A percentile compares a stretch with the other conserved stretches of the same genome.
Evolutionary conservation across 1,140 invertebrate genomes (phyloP).

Genomic region (Solenopsis fugax): DNA sequence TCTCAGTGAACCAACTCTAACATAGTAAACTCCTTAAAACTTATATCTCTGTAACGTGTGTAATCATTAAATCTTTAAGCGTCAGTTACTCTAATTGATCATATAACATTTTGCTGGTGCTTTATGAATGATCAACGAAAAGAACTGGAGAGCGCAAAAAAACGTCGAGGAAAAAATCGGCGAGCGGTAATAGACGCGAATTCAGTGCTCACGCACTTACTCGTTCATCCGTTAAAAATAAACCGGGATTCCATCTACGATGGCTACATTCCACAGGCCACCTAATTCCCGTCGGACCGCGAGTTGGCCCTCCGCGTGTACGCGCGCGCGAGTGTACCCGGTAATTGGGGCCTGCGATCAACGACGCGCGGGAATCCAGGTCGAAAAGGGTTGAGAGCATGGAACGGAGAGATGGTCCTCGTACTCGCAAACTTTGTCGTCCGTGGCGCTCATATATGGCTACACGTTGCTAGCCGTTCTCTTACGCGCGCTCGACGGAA

Average conservation of each 20-base stretch:
- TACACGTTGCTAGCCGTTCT: conserved; percentile 50
- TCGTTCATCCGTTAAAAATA: conserved; percentile 38
- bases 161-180: not conserved
- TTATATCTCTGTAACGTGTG: not conserved
- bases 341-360: conserved; percentile 67
- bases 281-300: conserved; percentile 56
- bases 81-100: not conserved
- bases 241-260: conserved; percentile 40
- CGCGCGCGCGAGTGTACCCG: conserved; percentile 27
- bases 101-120: not conserved
- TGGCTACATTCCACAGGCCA: conserved; percentile 36
- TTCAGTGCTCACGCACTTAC: not conserved
- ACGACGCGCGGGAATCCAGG: conserved; percentile 69
- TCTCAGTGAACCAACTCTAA: not conserved
- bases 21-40: not conserved
- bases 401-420: conserved; percentile 31
- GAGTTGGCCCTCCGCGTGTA: conserved; percentile 39
- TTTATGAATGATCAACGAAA: not conserved
- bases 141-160: not conserved
- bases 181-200: conserved; percentile 1
- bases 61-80: not conserved
- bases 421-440: conserved; percentile 67
- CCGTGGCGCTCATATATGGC: conserved; percentile 57
- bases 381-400: conserved; percentile 29
- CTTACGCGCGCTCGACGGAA: conserved; percentile 64